Evolutionary conservation across 2,113 vertebrate species (phyloP).

Genomic region (Oryzias melastigma): DNA sequence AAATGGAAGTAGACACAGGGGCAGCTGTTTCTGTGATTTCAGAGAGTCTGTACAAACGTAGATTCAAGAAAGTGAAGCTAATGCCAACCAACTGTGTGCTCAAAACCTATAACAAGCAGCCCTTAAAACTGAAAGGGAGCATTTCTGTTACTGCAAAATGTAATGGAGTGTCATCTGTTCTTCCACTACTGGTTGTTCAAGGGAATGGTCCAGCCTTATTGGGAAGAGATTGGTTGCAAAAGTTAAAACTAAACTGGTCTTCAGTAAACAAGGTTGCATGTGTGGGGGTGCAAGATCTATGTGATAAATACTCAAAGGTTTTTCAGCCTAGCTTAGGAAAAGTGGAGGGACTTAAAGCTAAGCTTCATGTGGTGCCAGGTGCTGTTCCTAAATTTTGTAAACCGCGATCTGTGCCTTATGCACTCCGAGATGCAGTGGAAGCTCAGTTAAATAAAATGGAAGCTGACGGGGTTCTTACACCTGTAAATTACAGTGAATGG

Average conservation of each 20-base stretch:
- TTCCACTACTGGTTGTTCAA: not conserved
- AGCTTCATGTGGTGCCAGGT: not conserved
- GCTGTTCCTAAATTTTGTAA: not conserved
- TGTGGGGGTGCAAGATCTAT: not conserved
- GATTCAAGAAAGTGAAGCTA: slow-evolving; percentile 3
- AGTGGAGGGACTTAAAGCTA: not conserved
- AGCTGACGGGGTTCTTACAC: not conserved
- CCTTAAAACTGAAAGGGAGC: not conserved
- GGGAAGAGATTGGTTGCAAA: slow-evolving; percentile 4
- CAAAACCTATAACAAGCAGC: not conserved
- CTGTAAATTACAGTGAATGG: slow-evolving; percentile 6
- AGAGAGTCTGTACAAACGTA: slow-evolving; percentile 12
- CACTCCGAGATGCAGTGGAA: not conserved
- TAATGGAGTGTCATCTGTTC: too few relatives aligned
- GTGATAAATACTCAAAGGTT: not conserved
- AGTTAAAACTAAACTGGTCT: slow-evolving; percentile 2
- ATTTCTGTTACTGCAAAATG: not conserved
- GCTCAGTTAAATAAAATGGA: not conserved
- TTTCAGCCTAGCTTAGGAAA: not conserved
- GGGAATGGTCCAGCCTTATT: not conserved
- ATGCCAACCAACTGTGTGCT: not conserved
- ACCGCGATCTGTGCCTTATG: not conserved
- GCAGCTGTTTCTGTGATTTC: not conserved
- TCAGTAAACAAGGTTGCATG: not conserved
- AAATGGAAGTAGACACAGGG: too few relatives aligned